phyloP scores from a whole-genome alignment of 2,888 invertebrate species.

The Hyppa rectilinea region DNA sequence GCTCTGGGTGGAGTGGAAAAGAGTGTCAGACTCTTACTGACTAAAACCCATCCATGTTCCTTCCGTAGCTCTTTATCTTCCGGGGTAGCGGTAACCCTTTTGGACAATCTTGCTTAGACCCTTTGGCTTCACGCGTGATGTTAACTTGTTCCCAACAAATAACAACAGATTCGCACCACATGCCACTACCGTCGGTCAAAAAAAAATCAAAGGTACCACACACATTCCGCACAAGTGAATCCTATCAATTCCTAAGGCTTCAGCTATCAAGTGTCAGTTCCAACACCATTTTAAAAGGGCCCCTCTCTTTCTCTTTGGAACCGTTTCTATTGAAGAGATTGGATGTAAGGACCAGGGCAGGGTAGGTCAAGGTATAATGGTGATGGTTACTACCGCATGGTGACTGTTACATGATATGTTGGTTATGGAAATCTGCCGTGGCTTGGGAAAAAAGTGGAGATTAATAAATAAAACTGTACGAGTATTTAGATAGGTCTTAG shows the following conservation, averaged over 20 bases:
- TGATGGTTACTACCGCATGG: slow-evolving; percentile 35
- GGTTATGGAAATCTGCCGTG: slow-evolving; percentile 1
- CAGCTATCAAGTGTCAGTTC: slow-evolving; percentile 64
- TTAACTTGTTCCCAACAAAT: too few relatives aligned
- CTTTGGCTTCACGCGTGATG: too few relatives aligned
- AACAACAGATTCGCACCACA: slow-evolving; percentile 33
- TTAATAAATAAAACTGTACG: background rate
- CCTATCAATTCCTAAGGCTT: slow-evolving; percentile 62
- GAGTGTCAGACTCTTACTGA: too few relatives aligned
- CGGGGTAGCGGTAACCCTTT: too few relatives aligned
- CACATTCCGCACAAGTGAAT: slow-evolving; percentile 55
- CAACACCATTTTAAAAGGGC: slow-evolving; percentile 48
- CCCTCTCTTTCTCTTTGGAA: background rate
- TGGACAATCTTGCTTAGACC: too few relatives aligned
- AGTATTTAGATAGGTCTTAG: too few relatives aligned
- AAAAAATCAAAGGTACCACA: slow-evolving; percentile 23
- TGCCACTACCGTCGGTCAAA: background rate
- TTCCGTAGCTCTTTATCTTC: too few relatives aligned
- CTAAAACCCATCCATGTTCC: too few relatives aligned
- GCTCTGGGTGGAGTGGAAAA: too few relatives aligned
- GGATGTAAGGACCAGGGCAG: background rate
- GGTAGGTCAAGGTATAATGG: slow-evolving; percentile 19
- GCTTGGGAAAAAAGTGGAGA: slow-evolving; percentile 10
- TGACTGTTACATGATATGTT: slow-evolving; percentile 45
- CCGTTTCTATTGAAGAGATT: slow-evolving; percentile 8